Conservation (phyloP, 2,113 vertebrate species). For the Passer montanus region DNA sequence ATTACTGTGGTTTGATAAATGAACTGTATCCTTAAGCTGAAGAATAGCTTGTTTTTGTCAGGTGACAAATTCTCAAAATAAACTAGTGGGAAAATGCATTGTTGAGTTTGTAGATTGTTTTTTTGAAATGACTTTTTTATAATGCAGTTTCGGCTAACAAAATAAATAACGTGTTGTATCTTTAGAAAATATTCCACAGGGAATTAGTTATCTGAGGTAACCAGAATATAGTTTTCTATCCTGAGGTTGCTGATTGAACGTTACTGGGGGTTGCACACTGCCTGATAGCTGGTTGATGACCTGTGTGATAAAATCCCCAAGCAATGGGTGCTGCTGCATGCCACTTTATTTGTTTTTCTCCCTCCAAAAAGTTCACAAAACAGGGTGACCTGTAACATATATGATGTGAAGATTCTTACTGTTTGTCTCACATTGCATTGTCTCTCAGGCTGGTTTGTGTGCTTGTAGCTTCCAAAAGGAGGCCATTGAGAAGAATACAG, state of each 20-base stretch:
- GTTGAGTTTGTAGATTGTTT: not conserved
- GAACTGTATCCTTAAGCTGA: not conserved
- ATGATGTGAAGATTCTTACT: not conserved
- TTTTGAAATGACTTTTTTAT: not conserved
- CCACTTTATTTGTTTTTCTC: not conserved
- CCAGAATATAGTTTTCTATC: not conserved
- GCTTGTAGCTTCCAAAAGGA: not conserved
- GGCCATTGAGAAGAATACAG: not conserved
- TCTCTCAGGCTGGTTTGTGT: not conserved
- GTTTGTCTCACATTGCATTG: not conserved
- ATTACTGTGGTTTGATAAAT: not conserved
- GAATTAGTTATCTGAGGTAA: not conserved
- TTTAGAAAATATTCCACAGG: not conserved
- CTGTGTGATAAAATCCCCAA: not conserved
- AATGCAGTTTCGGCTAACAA: not conserved
- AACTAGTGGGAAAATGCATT: not conserved
- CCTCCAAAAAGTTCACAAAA: not conserved
- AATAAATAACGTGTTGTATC: not conserved
- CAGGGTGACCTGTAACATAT: not conserved
- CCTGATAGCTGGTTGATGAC: not conserved
- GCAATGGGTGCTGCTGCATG: not conserved
- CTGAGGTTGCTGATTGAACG: not conserved
- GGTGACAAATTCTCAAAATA: not conserved
- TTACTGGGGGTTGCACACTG: not conserved
- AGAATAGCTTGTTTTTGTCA: not conserved